Conservation (phyloP, 2,888 invertebrate species). For the Nymphalis c-album region DNA sequence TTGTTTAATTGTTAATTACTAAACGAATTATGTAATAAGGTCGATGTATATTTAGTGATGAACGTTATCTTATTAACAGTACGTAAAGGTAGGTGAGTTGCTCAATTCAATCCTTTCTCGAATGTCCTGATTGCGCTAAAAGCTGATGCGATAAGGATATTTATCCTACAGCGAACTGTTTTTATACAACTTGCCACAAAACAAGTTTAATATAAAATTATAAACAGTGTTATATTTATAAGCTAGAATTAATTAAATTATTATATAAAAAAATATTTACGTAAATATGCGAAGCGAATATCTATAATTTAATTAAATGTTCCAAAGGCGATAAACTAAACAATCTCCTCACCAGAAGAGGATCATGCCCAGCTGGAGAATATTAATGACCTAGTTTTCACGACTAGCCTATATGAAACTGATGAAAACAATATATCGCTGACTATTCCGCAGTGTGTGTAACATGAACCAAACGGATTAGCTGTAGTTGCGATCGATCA, state of each 20-base stretch:
- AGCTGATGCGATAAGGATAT: constrained; percentile 5
- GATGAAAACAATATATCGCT: not conserved
- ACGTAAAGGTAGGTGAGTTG: not conserved
- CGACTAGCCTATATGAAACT: not conserved
- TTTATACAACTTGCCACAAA: not conserved
- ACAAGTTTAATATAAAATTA: not conserved
- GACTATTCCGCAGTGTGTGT: not conserved
- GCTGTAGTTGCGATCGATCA: not conserved
- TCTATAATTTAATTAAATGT: no score
- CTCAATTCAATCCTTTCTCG: constrained; percentile 1
- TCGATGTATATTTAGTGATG: not conserved
- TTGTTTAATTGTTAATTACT: not conserved
- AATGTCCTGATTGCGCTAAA: constrained; percentile 5
- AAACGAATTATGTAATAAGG: not conserved
- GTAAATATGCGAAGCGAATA: no score
- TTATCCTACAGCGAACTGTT: not conserved
- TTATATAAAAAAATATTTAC: no score
- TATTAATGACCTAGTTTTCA: not conserved
- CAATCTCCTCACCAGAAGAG: no score
- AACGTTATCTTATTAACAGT: not conserved
- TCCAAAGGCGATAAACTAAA: no score
- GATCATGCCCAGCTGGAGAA: no score
- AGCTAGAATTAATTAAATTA: not conserved
- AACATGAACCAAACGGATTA: constrained; percentile 4
- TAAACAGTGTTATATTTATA: not conserved